Evolutionary conservation across 2,113 vertebrate species (phyloP).

Genomic region (Ascaphus truei): DNA sequence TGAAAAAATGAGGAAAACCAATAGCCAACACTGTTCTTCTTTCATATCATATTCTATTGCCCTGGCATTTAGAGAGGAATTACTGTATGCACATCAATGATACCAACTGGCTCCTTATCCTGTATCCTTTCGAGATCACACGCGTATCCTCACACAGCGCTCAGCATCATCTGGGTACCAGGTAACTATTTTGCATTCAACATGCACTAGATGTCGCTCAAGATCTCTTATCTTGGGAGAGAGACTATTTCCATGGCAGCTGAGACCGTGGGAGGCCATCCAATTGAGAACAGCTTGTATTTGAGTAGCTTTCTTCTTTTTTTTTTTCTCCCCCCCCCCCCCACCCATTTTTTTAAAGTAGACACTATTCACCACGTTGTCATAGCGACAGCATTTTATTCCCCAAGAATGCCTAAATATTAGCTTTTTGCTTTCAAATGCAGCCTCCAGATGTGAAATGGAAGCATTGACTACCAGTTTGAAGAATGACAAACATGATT

Average conservation of each 20-base stretch:
- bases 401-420: conserved; percentile 35
- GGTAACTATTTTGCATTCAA: background rate
- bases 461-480: background rate
- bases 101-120: no score
- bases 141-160: no score
- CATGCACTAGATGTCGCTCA: conserved; percentile 11
- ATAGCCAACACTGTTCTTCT: no score
- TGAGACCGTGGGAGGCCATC: conserved; percentile 21
- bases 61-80: no score
- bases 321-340: background rate
- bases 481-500: conserved; percentile 26
- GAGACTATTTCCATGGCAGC: conserved; percentile 28
- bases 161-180: no score
- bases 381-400: conserved; percentile 24
- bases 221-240: background rate
- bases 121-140: no score
- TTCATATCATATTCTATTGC: no score
- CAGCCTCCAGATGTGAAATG: conserved; percentile 31
- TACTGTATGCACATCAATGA: no score
- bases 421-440: conserved; percentile 27
- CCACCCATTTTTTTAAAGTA: conserved; percentile 17
- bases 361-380: conserved; percentile 23
- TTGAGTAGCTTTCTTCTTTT: conserved; percentile 18
- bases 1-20: no score
- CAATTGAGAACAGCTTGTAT: conserved; percentile 33